Evolutionary conservation across 2,797 vertebrate genomes (phyloP).

Genomic region (Neomorphus geoffroyi): DNA sequence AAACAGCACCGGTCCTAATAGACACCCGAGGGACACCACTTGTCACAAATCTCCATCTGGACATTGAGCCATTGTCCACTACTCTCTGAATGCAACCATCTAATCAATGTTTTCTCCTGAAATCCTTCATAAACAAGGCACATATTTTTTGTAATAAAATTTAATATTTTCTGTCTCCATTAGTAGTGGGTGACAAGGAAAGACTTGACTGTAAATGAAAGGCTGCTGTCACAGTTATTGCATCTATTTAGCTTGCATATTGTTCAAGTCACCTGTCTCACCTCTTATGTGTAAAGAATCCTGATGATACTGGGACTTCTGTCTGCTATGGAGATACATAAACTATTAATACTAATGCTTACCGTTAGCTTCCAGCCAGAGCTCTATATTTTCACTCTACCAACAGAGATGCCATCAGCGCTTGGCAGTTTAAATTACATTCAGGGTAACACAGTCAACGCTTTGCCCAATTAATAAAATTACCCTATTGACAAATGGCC

Average conservation of each 20-base stretch:
- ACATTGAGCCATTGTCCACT: too few relatives aligned
- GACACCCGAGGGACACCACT: too few relatives aligned
- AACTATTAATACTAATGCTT: not conserved
- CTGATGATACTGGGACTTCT: not conserved
- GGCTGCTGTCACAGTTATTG: not conserved
- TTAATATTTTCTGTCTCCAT: not conserved
- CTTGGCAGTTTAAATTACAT: not conserved
- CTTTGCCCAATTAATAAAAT: conserved; percentile 43
- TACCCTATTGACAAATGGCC: not conserved
- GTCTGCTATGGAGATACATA: not conserved
- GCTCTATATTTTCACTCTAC: not conserved
- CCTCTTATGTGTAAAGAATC: not conserved
- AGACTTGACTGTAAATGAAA: not conserved
- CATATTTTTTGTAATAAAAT: not conserved
- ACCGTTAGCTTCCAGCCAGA: not conserved
- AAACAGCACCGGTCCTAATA: too few relatives aligned
- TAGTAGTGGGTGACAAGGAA: not conserved
- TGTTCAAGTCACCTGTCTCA: not conserved
- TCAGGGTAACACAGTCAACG: not conserved
- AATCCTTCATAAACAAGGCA: not conserved
- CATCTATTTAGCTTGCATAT: not conserved
- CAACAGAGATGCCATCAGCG: not conserved
- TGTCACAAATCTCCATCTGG: too few relatives aligned
- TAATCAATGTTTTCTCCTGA: not conserved
- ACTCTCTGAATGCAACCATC: too few relatives aligned